Evolutionary conservation across 30 jellyfish, hydroid and myxozoan species (phyloP), one percentile per base, ranked within the genome.

Genomic region (Aurelia sp.): DNA sequence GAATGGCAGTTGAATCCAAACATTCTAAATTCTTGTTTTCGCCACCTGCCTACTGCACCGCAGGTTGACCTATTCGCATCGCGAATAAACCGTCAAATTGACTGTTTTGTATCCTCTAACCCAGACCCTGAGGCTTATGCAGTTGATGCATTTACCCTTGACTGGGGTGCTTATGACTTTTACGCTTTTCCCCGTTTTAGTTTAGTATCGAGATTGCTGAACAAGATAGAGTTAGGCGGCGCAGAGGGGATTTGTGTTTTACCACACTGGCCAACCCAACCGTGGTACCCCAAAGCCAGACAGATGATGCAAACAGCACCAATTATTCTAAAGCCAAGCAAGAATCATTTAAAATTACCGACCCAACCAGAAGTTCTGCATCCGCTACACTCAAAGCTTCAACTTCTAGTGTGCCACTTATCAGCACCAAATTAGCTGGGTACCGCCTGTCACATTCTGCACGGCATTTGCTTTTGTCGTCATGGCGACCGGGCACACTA

Each of bases 1-100:
- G 93, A 84, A 20, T 84, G 89, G 93, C 72, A 27, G 89, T 40
- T 84, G 20, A 20, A 58, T 24, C 21, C 62, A 4, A 16, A 38
- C 16, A 19, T 55, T 41, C 40, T 84, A 17, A 13, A 4, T n/a
- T 13, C 17, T 19, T 70, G 55, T 67, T 67, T 67, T 19, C 3
- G 52, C 19, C 20, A 20, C 13, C n/a, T 67, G 57, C 22, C 2
- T 67, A 19, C 17, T 67, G 55, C 8, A 47, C 78, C 78, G 33
- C 55, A 67, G 33, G 13, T 67, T 27, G 78, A 67, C 33, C 57
- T 67, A 20, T 67, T 67, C n/a, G 78, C 78, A 20, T 20, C 78
- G 22, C 40, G 78, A 20, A 9, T 67, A 12, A 67, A 67, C 48
- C 10, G 27, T 16, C 78, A 67, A 67, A 19, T 67, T 5, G 78